These are phyloP conservation scores for Vandiemenella viatica DNA, from an alignment of 2,888 invertebrate species.

Conservation along the genomic window DNA sequence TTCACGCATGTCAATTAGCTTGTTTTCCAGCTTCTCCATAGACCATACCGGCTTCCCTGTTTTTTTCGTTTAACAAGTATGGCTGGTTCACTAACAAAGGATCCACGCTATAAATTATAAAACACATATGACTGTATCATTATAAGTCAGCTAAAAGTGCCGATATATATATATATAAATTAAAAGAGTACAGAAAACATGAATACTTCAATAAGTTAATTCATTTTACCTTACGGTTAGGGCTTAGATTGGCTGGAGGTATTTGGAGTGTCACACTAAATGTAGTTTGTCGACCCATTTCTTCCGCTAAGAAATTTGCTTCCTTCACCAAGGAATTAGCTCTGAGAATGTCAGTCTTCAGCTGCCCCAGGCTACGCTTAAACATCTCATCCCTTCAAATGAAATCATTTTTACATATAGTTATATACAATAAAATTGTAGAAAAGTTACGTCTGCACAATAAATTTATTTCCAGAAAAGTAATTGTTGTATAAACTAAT, in stretches of 20 bases:
- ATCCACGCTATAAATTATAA: conserved; percentile 79
- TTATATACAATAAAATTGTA: no score
- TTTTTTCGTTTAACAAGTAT: conserved; percentile 76
- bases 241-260: conserved; percentile 91
- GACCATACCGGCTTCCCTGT: conserved; percentile 91
- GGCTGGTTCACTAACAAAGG: conserved; percentile 94
- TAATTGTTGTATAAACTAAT: background rate
- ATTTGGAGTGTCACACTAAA: conserved; percentile 96
- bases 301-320: conserved; percentile 90
- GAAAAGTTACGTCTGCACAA: no score
- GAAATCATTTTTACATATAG: background rate
- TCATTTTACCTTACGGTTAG: conserved; percentile 57
- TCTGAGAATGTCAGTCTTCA: conserved; percentile 84
- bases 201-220: conserved; percentile 1
- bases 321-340: conserved; percentile 92
- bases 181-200: no score
- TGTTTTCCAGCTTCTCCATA: conserved; percentile 96
- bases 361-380: conserved; percentile 73
- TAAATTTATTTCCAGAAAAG: background rate
- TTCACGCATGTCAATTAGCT: conserved; percentile 95
- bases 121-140: no score
- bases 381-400: conserved; percentile 73
- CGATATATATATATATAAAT: no score
- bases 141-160: conserved; percentile 16
- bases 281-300: conserved; percentile 81